phyloP scores from a whole-genome alignment of 2,888 invertebrate genomes.

The Xestia xanthographa region DNA sequence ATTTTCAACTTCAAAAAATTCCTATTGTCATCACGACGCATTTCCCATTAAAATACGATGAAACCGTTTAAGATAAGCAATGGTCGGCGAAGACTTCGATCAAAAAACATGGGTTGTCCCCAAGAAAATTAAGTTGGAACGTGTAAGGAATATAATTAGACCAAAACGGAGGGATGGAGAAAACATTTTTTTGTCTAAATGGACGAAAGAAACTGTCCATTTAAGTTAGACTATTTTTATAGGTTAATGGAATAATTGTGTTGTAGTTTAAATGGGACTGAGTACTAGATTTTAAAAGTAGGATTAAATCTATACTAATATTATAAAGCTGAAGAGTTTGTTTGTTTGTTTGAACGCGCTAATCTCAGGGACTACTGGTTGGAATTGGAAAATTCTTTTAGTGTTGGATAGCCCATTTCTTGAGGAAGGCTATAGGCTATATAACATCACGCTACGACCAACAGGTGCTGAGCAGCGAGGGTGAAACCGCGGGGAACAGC shows the following conservation, averaged over 20 bases:
- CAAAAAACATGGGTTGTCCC: conserved; percentile 55
- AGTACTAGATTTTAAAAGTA: neutral
- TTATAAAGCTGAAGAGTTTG: no score
- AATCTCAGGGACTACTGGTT: no score
- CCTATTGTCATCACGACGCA: conserved; percentile 35
- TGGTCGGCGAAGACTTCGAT: conserved; percentile 49
- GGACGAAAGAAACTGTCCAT: conserved; percentile 5
- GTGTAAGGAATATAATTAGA: conserved; percentile 58
- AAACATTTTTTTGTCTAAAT: conserved; percentile 27
- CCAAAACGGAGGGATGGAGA: conserved; percentile 23
- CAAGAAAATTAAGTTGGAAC: conserved; percentile 55
- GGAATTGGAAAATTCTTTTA: no score
- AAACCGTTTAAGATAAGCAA: conserved; percentile 61
- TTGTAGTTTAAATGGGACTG: neutral
- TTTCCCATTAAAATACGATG: conserved; percentile 50
- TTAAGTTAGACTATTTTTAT: conserved; percentile 10
- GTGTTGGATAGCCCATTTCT: no score
- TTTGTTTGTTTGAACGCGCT: no score
- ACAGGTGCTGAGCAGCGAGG: no score
- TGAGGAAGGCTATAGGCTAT: no score
- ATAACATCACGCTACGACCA: no score
- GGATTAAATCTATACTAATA: no score
- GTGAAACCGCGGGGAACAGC: no score
- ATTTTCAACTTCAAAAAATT: conserved; percentile 9
- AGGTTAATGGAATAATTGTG: conserved; percentile 20